A percentile compares a stretch with the other conserved stretches of the same genome.
Evolutionary conservation across 30 jellyfish, hydroid and myxozoan genomes (phyloP).

Genomic region (Rhopilema esculentum): DNA sequence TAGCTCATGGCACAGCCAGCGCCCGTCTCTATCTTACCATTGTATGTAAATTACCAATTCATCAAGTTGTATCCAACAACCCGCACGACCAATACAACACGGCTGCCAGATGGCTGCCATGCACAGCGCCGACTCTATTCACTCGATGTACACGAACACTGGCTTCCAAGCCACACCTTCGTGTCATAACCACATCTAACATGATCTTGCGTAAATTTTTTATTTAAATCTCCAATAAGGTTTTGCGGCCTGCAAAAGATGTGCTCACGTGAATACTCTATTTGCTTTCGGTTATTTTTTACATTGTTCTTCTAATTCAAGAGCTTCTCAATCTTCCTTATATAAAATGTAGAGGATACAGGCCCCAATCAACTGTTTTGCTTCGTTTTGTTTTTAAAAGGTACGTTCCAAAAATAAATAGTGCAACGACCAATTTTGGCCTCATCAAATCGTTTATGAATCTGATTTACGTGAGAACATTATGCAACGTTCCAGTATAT

Average conservation of each 20-base stretch:
- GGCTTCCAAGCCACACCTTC: background rate
- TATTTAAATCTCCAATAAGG: background rate
- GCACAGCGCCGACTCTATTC: slow-evolving; percentile 1
- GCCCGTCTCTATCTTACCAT: slow-evolving; percentile 34
- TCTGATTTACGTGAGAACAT: no score
- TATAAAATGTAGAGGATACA: no score
- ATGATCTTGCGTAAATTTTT: background rate
- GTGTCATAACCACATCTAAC: background rate
- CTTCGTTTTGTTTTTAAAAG: no score
- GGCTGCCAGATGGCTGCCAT: slow-evolving; percentile 23
- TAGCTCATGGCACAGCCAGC: background rate
- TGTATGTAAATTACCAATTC: slow-evolving; percentile 36
- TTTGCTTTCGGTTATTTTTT: no score
- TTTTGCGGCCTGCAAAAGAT: background rate
- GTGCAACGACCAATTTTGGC: no score
- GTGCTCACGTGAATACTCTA: no score
- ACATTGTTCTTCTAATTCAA: no score
- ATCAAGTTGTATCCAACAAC: slow-evolving; percentile 43
- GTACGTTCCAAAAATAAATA: no score
- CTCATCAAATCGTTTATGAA: no score
- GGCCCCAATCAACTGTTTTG: no score
- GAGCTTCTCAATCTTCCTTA: no score
- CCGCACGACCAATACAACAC: slow-evolving; percentile 17
- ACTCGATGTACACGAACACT: background rate
- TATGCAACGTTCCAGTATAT: no score